A percentile compares a stretch with the other conserved stretches of the same genome.
Evolutionary conservation across 2,113 vertebrate species (phyloP).

Genomic region (Crotalus tigris): DNA sequence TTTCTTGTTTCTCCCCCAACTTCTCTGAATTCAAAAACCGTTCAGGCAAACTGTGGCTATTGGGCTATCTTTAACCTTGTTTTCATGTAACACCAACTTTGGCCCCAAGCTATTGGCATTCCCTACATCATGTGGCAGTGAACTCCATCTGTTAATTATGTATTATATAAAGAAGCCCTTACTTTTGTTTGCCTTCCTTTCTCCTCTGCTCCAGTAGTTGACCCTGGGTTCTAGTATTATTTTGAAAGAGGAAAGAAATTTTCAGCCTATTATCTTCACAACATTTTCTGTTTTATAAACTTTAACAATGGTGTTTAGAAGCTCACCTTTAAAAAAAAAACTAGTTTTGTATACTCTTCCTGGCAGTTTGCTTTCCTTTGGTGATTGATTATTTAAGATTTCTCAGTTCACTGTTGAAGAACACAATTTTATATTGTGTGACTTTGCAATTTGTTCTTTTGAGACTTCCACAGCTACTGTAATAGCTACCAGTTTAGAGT

Average conservation of each 20-base stretch:
- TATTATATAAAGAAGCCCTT: not conserved
- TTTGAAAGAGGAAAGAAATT: not conserved
- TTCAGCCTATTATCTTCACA: not conserved
- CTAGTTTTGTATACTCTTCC: not conserved
- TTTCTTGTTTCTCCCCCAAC: not conserved
- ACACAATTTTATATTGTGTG: not conserved
- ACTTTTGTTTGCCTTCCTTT: not conserved
- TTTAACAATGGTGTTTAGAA: not conserved
- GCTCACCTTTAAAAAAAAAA: not conserved
- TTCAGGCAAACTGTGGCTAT: not conserved
- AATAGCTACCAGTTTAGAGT: not conserved
- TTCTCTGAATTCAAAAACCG: not conserved
- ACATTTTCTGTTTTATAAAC: not conserved
- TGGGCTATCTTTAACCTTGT: not conserved
- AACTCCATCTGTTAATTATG: not conserved
- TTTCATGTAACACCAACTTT: not conserved
- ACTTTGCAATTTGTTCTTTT: not conserved
- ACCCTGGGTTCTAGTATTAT: not conserved
- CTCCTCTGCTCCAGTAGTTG: not conserved
- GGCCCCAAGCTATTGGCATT: not conserved
- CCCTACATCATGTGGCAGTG: not conserved
- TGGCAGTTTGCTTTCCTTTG: not conserved
- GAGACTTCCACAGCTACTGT: not conserved
- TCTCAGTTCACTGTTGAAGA: constrained; percentile 12
- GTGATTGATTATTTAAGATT: not conserved